phyloP scores from a whole-genome alignment of 2,888 invertebrate genomes.

The Agriopis marginaria region DNA sequence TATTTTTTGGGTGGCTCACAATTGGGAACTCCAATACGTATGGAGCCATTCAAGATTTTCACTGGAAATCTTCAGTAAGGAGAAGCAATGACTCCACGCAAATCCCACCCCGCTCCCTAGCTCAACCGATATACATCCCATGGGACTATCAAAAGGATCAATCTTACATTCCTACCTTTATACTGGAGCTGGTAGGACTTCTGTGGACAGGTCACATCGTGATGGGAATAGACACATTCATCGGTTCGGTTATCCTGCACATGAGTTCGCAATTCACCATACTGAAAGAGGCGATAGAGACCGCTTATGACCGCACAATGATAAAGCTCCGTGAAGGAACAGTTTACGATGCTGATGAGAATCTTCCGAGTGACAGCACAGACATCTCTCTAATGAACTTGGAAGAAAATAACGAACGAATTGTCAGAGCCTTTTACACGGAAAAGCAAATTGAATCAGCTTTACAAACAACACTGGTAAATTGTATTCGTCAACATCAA shows the following conservation, averaged over 20 bases:
- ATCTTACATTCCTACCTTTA: slow-evolving; percentile 71
- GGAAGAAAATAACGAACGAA: slow-evolving; percentile 58
- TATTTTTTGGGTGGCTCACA: slow-evolving; percentile 80
- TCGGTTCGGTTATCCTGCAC: slow-evolving; percentile 76
- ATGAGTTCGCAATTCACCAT: slow-evolving; percentile 78
- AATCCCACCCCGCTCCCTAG: slow-evolving; percentile 67
- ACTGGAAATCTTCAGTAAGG: slow-evolving; percentile 69
- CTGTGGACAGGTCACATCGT: slow-evolving; percentile 82
- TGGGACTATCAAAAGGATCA: slow-evolving; percentile 74
- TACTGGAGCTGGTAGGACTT: slow-evolving; percentile 74
- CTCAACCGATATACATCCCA: slow-evolving; percentile 81
- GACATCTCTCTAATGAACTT: slow-evolving; percentile 30
- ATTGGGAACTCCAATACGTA: slow-evolving; percentile 75
- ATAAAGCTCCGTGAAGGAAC: slow-evolving; percentile 52
- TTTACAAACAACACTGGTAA: slow-evolving; percentile 63
- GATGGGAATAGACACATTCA: slow-evolving; percentile 79
- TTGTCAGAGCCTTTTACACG: slow-evolving; percentile 59
- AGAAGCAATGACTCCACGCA: slow-evolving; percentile 60
- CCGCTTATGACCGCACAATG: slow-evolving; percentile 74
- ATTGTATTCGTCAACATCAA: slow-evolving; percentile 78
- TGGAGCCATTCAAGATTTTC: slow-evolving; percentile 72
- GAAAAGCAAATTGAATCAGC: slow-evolving; percentile 67
- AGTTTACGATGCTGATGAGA: slow-evolving; percentile 44
- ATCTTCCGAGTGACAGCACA: slow-evolving; percentile 35
- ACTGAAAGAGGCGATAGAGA: slow-evolving; percentile 71